Evolutionary conservation across 1,140 invertebrate species (phyloP).

Genomic region (Pogonognathellus flavescens): DNA sequence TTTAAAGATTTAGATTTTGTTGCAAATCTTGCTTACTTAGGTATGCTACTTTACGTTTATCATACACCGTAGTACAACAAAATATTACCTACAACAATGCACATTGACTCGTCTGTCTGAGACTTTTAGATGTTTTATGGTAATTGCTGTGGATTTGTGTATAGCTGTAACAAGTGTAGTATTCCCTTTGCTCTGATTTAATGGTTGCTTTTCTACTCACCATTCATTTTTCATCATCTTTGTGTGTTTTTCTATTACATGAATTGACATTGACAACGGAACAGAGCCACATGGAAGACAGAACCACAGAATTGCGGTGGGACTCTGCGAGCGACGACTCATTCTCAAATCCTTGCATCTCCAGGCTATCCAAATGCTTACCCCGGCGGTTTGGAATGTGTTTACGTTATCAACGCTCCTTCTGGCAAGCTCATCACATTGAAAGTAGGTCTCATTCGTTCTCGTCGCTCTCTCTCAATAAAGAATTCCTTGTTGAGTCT

Average conservation of each 20-base stretch:
- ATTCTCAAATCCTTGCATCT: conserved; percentile 86
- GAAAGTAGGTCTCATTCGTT: conserved; percentile 74
- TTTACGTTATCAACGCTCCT: conserved; percentile 91
- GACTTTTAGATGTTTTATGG: background rate
- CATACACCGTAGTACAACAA: background rate
- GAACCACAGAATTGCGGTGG: conserved; percentile 92
- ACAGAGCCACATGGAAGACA: conserved; percentile 90
- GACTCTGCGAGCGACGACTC: conserved; percentile 83
- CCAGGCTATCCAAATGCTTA: conserved; percentile 93
- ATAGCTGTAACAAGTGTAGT: background rate
- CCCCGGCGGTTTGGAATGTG: conserved; percentile 93
- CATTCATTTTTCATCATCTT: background rate
- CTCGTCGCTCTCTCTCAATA: conserved; percentile 7
- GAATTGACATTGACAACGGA: background rate
- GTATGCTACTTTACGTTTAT: background rate
- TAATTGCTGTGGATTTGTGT: background rate
- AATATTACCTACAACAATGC: background rate
- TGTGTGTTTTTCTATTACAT: conserved; percentile 1
- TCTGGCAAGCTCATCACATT: conserved; percentile 88
- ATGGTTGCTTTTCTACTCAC: background rate
- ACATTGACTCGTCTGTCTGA: background rate
- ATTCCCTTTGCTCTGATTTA: background rate
- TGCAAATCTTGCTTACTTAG: background rate
- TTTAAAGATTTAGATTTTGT: conserved; percentile 32
- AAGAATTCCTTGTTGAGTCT: conserved; percentile 16